Evolutionary conservation across 1,140 invertebrate genomes (phyloP), one percentile per base, ranked within the genome.

Genomic region (Megathymus violae): DNA sequence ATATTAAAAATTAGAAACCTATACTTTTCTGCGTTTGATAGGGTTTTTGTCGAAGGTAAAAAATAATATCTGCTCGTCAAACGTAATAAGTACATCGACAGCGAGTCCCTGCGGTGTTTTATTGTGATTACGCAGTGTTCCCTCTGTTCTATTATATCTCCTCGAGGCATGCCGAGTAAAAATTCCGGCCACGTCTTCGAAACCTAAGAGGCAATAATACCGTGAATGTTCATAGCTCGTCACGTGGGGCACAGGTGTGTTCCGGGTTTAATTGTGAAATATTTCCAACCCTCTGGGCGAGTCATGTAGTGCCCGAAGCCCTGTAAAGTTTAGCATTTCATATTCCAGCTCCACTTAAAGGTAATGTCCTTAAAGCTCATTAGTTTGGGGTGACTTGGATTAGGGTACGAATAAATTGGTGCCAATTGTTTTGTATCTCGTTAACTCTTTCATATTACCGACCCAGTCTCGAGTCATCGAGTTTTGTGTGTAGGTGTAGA

Each of bases 151-250:
- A 40, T 10, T n/a, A n/a, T 25, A 25, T 41, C 19, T 52, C 15
- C 36, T 7, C 17, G 19, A 14, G 36, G 27, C 6, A 10, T 19
- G 31, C 19, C 34, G 10, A 36, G 27, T 40, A 46, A 34, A 60
- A 60, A 60, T 47, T 40, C 22, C 48, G 46, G 46, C 54, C 62
- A 58, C 38, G 44, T 64, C 6, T 34, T 27, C 40, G 41, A 31
- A 40, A 64, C 36, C 56, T 46, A 48, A 41, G 40, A 13, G 50
- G 34, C 44, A 65, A 65, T 65, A 65, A 65, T 54, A 41, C 50
- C 3, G 16, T 11, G 36, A 15, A 43, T 58, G 54, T 65, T 60
- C 52, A 59, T 44, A 65, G 58, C 54, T 65, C 46, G 38, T 34
- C 56, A 60, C 47, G 56, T 43, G 40, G 36, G 9, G 44, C 47